These are phyloP conservation scores for Thripadectes ignobilis DNA, from an alignment of 2,797 vertebrate species.

Conservation along the genomic window DNA sequence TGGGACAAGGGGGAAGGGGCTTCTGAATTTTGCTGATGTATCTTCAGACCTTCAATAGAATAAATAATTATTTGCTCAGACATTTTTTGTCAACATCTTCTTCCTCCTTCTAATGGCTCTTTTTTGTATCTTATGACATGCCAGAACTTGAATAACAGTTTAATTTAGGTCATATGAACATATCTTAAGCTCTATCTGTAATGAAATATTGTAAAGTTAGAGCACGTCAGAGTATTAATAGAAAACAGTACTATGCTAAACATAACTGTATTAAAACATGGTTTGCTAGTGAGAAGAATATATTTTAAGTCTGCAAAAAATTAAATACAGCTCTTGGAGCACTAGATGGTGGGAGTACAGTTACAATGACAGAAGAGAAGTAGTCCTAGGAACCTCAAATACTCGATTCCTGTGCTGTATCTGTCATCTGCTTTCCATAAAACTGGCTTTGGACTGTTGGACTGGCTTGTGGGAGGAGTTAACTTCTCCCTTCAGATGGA, in stretches of 20 bases:
- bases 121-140: not conserved
- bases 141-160: constrained; percentile 22
- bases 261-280: not conserved
- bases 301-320: not conserved
- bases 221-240: not conserved
- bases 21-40: not conserved
- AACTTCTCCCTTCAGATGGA: not conserved
- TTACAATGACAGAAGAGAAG: not conserved
- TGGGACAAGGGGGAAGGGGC: too few species aligned
- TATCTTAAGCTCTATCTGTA: constrained; percentile 23
- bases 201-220: constrained; percentile 21
- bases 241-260: constrained; percentile 16
- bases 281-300: not conserved
- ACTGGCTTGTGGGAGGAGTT: not conserved
- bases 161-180: constrained; percentile 15
- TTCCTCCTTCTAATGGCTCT: not conserved
- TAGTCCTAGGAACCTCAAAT: not conserved
- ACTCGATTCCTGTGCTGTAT: not conserved
- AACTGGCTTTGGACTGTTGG: not conserved
- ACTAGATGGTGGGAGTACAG: not conserved
- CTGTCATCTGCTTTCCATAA: not conserved
- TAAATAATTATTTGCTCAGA: constrained; percentile 13
- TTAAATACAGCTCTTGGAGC: not conserved
- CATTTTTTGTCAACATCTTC: constrained; percentile 12
- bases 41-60: constrained; percentile 2